Base-by-base conservation (phyloP, 2,888 invertebrate genomes). In the Ceriagrion tenellum region DNA sequence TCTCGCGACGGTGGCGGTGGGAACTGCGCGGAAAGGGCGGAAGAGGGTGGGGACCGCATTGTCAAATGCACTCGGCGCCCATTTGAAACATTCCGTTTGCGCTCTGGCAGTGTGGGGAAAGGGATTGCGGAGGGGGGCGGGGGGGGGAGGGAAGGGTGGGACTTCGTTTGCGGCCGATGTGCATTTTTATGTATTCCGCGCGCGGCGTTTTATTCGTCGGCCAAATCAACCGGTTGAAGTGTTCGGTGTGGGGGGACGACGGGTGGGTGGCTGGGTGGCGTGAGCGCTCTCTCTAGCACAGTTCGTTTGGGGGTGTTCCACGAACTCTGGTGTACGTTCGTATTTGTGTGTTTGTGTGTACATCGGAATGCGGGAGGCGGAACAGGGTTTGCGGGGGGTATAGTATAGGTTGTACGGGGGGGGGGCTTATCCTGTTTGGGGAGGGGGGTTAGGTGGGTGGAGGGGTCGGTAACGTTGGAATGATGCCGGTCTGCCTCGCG, bases 171-270 rank as follows among this genome's bases (percentile, higher is more conserved):
- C 40, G 59, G 93, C 93, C 93, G 59, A 47, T 47, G 47, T 89
- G 55, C 55, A 55, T 89, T 89, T 89, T 55, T 89, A 89, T 89
- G 89, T 89, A 89, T 89, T 89, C 47, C 23, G 89, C 13, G 88
- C 35, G 16, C 40, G 88, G 88, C 55, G 89, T 69, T 93, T 47
- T 47, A n/a, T 91, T 59, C 91, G 91, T 74, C 35, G 35, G 81
- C 93, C 91, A 63, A 40, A 91, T 93, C 93, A 93, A 93, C 93
- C 93, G 69, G 93, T 93, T 93, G 81, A n/a, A 81, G 35, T 81
- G 81, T 81, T 81, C 81, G 35, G 81, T n/a, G 16, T 16, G 59
- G 59, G n/a, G n/a, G n/a, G n/a, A n/a, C n/a, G n/a, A n/a, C n/a
- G n/a, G n/a, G n/a, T n/a, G n/a, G 59, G 59, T 59, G 59, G 59